Base-by-base conservation (phyloP, 2,797 vertebrate genomes). In the Melanotaenia trifasciata region DNA sequence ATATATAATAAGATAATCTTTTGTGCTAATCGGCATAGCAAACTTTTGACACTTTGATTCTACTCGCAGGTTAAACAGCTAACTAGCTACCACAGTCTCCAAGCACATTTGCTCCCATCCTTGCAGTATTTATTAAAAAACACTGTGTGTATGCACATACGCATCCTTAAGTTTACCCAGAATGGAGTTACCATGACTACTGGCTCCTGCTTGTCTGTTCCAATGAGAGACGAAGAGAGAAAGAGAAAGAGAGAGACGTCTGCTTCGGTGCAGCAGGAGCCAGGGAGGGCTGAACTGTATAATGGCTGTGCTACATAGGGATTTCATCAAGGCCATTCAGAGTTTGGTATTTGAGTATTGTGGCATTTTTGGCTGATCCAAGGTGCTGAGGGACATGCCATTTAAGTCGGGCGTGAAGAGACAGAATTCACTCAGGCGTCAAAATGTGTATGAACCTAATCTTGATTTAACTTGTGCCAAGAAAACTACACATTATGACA, bases 181-280 rank as follows among this genome's bases (percentile, higher is more conserved):
- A 86, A 85, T 68, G 80, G 82, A 83, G 94, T 95, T 94, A 88
- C 94, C 93, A 94, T 94, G 93, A 91, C 93, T 90, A 95, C 93
- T 76, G 75, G 87, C 89, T 92, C 83, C 84, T 87, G 92, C 69
- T 33, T 92, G 91, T 90, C 85, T 90, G 85, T 83, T 84, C 76
- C 79, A 80, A 84, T 70, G 83, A 70, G 62, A 64, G 81, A 67
- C 66, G 70, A 38, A 72, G 61, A 70, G 66, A 62, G 58, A 71
- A 73, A 63, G 69, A 72, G 76, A 79, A 8, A 63, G 74, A 75
- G 80, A 76, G 83, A 67, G 70, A 84, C 36, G 72, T 81, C 72
- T 82, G 83, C 74, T 65, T 47, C 64, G 40, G 66, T 83, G 72
- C 51, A 35, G 65, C 63, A 74, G 70, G 72, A 85, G 81, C 80